A percentile compares a stretch with the other conserved stretches of the same genome.
These are phyloP conservation scores for Patella ulyssiponensis DNA, from an alignment of 2,888 invertebrate genomes.

Conservation along the genomic window DNA sequence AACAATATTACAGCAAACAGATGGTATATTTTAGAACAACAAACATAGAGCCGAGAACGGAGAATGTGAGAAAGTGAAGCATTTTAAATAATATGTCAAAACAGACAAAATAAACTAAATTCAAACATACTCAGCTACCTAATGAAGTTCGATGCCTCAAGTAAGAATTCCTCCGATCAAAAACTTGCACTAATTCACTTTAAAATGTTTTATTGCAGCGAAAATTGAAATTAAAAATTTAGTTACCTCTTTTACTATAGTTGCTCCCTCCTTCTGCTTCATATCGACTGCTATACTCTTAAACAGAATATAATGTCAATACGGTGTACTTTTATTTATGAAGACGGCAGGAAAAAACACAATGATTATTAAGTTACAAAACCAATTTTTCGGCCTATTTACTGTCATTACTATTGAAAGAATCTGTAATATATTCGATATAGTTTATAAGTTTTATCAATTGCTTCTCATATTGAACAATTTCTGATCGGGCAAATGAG, in stretches of 20 bases:
- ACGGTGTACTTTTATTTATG: neutral
- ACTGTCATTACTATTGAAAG: neutral
- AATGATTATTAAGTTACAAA: neutral
- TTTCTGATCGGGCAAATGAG: neutral
- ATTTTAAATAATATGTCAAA: no score
- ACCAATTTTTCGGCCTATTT: neutral
- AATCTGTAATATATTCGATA: neutral
- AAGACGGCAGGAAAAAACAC: neutral
- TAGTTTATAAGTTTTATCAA: neutral
- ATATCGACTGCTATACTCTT: constrained; percentile 88
- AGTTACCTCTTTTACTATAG: constrained; percentile 45
- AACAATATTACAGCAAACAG: no score
- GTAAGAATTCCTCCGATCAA: no score
- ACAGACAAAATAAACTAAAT: no score
- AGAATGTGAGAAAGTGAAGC: no score
- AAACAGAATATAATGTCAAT: constrained; percentile 23
- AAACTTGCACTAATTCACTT: no score
- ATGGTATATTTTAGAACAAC: no score
- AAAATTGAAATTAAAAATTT: constrained; percentile 67
- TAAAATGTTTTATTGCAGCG: neutral
- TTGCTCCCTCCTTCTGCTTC: constrained; percentile 79
- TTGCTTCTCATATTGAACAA: neutral
- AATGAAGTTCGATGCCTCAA: no score
- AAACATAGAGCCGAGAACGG: no score
- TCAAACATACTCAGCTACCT: no score